Percentiles rank a stretch among this genome's conserved stretches.
These are phyloP conservation scores for Hypsibius dujardini DNA, from an alignment of 1,140 invertebrate genomes.

Conservation along the genomic window DNA sequence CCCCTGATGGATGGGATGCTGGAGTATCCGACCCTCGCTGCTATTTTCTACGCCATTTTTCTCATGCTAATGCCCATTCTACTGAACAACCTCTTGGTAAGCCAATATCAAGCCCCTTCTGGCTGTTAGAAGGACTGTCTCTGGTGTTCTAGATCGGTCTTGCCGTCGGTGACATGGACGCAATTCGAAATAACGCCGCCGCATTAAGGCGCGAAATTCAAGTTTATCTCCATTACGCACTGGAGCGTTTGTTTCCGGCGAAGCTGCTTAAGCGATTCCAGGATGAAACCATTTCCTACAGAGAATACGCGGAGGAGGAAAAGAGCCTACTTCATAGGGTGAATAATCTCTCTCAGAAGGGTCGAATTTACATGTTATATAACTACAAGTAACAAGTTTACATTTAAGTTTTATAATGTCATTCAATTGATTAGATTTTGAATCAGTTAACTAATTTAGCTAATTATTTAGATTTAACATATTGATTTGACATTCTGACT, in stretches of 20 bases:
- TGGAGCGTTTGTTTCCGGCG: conserved; percentile 11
- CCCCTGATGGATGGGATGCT: conserved; percentile 9
- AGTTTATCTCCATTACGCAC: background rate
- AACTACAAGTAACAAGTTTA: too few relatives aligned
- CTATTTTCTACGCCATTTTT: conserved; percentile 7
- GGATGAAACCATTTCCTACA: too few relatives aligned
- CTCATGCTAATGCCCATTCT: conserved; percentile 11
- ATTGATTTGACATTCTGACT: too few relatives aligned
- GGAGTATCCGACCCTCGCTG: background rate
- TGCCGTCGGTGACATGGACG: conserved; percentile 5
- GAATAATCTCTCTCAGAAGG: too few relatives aligned
- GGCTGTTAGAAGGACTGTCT: background rate
- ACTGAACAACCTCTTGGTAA: conserved; percentile 12
- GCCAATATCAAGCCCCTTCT: background rate
- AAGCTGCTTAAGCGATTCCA: too few relatives aligned
- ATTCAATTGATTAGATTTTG: too few relatives aligned
- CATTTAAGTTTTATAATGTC: too few relatives aligned
- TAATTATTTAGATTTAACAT: too few relatives aligned
- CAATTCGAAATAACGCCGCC: background rate
- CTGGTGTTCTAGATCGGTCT: background rate
- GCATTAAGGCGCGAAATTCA: background rate
- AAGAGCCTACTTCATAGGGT: too few relatives aligned
- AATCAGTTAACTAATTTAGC: too few relatives aligned
- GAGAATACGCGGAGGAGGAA: too few relatives aligned
- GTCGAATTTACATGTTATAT: too few relatives aligned